These are phyloP conservation scores for Meleagris gallopavo DNA, from an alignment of 2,113 vertebrate species.

Conservation along the genomic window DNA sequence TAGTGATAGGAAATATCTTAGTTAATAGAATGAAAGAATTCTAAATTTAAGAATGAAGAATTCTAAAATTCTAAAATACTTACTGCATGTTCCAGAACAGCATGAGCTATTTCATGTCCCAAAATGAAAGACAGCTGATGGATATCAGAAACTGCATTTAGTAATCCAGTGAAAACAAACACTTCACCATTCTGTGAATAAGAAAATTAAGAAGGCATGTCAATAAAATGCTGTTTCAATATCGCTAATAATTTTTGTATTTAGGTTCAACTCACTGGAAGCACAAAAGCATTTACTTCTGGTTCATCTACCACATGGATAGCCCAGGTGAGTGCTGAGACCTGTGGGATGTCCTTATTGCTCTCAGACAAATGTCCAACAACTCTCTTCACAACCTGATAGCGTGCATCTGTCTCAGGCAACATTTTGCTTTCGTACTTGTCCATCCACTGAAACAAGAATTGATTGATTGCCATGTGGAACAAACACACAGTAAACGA, in stretches of 20 bases:
- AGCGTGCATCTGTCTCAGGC: slow-evolving; percentile 81
- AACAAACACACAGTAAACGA: neutral
- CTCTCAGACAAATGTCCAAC: slow-evolving; percentile 84
- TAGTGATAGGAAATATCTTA: neutral
- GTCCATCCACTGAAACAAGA: slow-evolving; percentile 85
- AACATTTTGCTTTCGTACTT: slow-evolving; percentile 84
- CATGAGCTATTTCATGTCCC: slow-evolving; percentile 95
- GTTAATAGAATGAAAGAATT: neutral
- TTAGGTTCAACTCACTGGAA: slow-evolving; percentile 84
- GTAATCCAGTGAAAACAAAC: slow-evolving; percentile 94
- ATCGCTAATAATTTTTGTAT: neutral
- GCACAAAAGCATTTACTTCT: slow-evolving; percentile 88
- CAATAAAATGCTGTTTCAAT: neutral
- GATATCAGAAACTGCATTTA: slow-evolving; percentile 83
- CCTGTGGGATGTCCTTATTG: slow-evolving; percentile 88
- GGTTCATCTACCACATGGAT: slow-evolving; percentile 89
- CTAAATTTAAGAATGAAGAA: no score
- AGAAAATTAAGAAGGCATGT: neutral
- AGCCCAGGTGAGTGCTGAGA: slow-evolving; percentile 84
- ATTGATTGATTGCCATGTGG: neutral
- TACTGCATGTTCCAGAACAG: slow-evolving; percentile 90
- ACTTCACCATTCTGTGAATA: slow-evolving; percentile 88
- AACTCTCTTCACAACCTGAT: slow-evolving; percentile 83
- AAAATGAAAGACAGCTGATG: slow-evolving; percentile 91
- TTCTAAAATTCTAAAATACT: slow-evolving; percentile 69